These are phyloP conservation scores for Acinonyx jubatus DNA, from an alignment of 2,113 vertebrate species.

Conservation along the genomic window DNA sequence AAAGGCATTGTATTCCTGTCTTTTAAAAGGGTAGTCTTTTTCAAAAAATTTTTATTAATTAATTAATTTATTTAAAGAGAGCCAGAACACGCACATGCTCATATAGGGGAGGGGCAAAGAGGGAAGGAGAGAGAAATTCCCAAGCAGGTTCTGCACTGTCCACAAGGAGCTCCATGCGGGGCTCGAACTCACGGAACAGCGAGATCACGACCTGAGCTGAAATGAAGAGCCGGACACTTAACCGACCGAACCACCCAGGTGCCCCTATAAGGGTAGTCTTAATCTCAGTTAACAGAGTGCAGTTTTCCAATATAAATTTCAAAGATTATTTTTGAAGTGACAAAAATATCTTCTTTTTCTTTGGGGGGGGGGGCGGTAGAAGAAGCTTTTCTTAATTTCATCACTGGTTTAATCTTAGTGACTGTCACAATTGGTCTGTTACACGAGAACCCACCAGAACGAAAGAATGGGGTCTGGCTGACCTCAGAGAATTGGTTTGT, in stretches of 20 bases:
- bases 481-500: neutral
- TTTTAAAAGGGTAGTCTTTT: neutral
- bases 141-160: too few species aligned
- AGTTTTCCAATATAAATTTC: neutral
- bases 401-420: neutral
- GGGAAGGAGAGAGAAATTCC: too few species aligned
- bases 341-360: neutral
- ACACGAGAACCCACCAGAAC: neutral
- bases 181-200: too few species aligned
- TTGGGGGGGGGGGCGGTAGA: fast-evolving
- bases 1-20: neutral
- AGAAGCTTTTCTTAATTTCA: neutral
- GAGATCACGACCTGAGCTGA: too few species aligned
- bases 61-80: too few species aligned
- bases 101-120: too few species aligned
- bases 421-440: neutral
- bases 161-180: too few species aligned
- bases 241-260: too few species aligned
- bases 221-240: too few species aligned
- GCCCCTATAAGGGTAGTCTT: neutral
- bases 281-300: neutral
- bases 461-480: neutral
- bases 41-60: too few species aligned
- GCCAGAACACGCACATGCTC: too few species aligned
- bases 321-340: neutral